Percentiles rank a stretch among this genome's conserved stretches.
Evolutionary conservation across 2,888 invertebrate species (phyloP).

Genomic region (Biston stratarius): DNA sequence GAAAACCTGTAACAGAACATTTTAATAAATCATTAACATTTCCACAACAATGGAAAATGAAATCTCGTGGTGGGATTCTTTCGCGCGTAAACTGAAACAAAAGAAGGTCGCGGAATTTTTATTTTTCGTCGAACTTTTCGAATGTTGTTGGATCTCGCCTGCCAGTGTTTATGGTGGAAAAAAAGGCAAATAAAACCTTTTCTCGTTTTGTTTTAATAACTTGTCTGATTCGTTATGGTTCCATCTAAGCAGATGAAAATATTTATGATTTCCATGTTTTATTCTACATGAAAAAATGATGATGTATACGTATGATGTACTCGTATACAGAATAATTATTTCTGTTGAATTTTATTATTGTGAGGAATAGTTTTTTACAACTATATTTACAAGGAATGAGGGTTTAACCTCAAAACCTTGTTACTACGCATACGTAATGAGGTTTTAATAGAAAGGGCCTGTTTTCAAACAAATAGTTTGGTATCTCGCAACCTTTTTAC

Average conservation of each 20-base stretch:
- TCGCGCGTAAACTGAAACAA: slow-evolving; percentile 42
- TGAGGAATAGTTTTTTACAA: not conserved
- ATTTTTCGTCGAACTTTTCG: slow-evolving; percentile 37
- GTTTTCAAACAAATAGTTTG: not conserved
- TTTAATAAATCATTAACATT: slow-evolving; percentile 31
- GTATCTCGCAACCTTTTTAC: not conserved
- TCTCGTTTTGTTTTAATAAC: slow-evolving; percentile 22
- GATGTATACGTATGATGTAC: not conserved
- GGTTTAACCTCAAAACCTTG: not conserved
- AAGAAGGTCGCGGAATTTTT: slow-evolving; percentile 37
- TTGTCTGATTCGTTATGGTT: slow-evolving; percentile 16
- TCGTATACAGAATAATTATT: no score
- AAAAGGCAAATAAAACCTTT: slow-evolving; percentile 29
- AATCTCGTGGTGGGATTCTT: slow-evolving; percentile 35
- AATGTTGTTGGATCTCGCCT: slow-evolving; percentile 33
- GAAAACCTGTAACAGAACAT: slow-evolving; percentile 90
- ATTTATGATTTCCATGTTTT: not conserved
- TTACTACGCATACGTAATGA: not conserved
- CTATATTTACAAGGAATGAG: not conserved
- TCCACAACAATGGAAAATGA: slow-evolving; percentile 40
- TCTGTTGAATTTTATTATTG: not conserved
- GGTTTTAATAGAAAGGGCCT: not conserved
- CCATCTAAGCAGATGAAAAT: not conserved
- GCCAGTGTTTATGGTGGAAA: slow-evolving; percentile 37
- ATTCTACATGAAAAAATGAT: not conserved